Conservation (phyloP, 1,140 invertebrate genomes). For the Drosophila nebulosa region DNA sequence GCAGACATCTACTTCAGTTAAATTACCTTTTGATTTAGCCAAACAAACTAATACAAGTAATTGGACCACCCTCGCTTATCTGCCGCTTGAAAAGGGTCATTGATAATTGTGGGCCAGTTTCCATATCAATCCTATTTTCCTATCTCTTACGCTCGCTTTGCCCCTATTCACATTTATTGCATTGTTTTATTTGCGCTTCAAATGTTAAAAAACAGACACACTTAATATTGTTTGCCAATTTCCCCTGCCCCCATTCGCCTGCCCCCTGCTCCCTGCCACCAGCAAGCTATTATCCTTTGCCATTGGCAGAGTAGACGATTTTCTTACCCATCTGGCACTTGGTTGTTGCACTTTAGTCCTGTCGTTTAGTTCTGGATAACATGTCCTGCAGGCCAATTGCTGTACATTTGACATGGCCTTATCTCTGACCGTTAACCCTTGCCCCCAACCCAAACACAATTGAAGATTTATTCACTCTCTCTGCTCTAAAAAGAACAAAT, state of each 20-base stretch:
- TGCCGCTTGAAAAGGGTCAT: background rate
- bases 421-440: constrained; percentile 32
- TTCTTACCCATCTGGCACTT: background rate
- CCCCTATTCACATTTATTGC: constrained; percentile 1
- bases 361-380: background rate
- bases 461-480: constrained; percentile 49
- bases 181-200: constrained; percentile 51
- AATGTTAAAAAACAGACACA: constrained; percentile 54
- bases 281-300: background rate
- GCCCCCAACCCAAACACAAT: constrained; percentile 31
- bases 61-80: constrained; percentile 10
- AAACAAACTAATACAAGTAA: no score
- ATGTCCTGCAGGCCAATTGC: constrained; percentile 44
- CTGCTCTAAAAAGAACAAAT: constrained; percentile 16
- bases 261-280: no score
- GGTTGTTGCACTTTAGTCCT: constrained; percentile 37
- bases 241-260: background rate
- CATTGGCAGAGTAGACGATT: background rate
- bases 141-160: background rate
- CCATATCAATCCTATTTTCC: background rate
- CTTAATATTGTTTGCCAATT: constrained; percentile 56
- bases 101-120: constrained; percentile 17
- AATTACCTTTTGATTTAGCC: no score
- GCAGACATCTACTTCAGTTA: no score
- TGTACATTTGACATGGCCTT: constrained; percentile 31